Evolutionary conservation across 2,113 vertebrate species (phyloP), one percentile per base, ranked within the genome.

Genomic region (Orthochromis indermauri): DNA sequence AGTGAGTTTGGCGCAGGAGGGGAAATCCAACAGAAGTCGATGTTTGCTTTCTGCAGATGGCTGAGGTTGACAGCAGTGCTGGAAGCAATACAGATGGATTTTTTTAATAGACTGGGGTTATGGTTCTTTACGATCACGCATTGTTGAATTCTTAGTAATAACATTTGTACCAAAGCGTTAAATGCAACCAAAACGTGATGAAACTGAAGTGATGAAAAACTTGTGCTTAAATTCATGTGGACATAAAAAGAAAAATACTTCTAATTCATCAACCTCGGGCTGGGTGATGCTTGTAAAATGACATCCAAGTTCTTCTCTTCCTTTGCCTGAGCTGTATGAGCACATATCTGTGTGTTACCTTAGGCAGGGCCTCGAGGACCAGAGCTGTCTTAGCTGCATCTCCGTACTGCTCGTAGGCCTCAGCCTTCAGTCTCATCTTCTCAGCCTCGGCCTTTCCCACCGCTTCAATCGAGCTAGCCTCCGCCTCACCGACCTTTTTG

Each of bases 351-450:
- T 57, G 51, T 4, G 57, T 91, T 90, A 99, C 98, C 97, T 97
- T 97, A 1, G 98, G 98, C 87, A 99, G 95, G 1, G 98, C 97
- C 12, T 99, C 98, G 33, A 99, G 95, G 88, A 99, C 97, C 55
- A 99, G 94, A 1, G 98, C 97, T 40, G 97, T 97, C 95, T 98
- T 97, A 82, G 98, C 98, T 1, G 98, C 97, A 0, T 98, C 97
- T 61, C 98, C 98, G 0, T 99, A 99, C 87, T 97, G 95, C 94
- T 97, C 97, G 87, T 99, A 99, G 0, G 97, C 98, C 87, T 98
- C 97, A 0, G 98, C 98, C 90, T 99, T 99, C 95, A 99, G 96
- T 84, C 96, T 98, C 98, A 99, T 97, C 87, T 96, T 96, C 95
- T 99, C 98, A 0, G 98, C 98, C 92, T 99, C 98, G 0, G 98